These are phyloP conservation scores for Biston betularia DNA, from an alignment of 2,888 invertebrate species.

Conservation along the genomic window DNA sequence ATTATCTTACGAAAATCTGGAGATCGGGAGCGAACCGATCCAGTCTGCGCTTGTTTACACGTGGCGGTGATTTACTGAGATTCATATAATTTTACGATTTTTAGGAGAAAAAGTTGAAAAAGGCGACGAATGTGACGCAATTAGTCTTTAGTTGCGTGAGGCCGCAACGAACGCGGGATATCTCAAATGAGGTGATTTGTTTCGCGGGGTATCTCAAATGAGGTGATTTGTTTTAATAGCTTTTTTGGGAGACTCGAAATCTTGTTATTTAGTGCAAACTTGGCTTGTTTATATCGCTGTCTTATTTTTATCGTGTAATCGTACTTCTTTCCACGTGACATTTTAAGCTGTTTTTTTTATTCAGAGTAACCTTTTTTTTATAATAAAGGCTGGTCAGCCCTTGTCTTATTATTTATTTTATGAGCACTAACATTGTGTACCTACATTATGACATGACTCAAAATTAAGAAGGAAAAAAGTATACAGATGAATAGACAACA, in stretches of 20 bases:
- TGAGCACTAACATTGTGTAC: no score
- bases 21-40: slow-evolving; percentile 29
- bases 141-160: slow-evolving; percentile 54
- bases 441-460: no score
- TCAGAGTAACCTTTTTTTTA: no score
- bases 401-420: no score
- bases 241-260: slow-evolving; percentile 57
- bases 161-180: slow-evolving; percentile 43
- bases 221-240: slow-evolving; percentile 60
- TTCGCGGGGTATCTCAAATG: slow-evolving; percentile 53
- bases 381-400: not conserved
- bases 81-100: slow-evolving; percentile 48
- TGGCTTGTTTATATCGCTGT: slow-evolving; percentile 51
- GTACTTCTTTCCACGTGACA: slow-evolving; percentile 17
- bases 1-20: slow-evolving; percentile 11
- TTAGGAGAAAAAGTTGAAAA: slow-evolving; percentile 40
- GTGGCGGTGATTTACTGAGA: slow-evolving; percentile 43
- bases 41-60: slow-evolving; percentile 31
- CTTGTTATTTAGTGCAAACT: slow-evolving; percentile 55
- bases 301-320: slow-evolving; percentile 47
- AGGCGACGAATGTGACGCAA: slow-evolving; percentile 51
- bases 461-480: no score
- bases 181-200: slow-evolving; percentile 63
- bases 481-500: no score
- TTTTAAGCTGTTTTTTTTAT: not conserved